Conservation (phyloP, 2,113 vertebrate genomes). For the Speoplatyrhinus poulsoni region DNA sequence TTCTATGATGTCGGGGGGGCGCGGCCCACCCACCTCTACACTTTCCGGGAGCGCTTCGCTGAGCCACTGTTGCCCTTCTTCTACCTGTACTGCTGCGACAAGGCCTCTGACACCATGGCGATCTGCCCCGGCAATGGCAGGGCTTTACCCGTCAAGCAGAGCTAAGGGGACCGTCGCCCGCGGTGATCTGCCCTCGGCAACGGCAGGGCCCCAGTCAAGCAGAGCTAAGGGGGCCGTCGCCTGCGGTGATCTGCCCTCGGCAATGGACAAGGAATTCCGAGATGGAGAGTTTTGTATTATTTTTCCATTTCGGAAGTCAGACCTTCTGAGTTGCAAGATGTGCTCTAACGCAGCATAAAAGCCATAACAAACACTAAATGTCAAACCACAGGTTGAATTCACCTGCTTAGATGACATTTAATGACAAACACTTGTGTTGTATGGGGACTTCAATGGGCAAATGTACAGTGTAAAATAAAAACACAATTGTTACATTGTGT, state of each 20-base stretch:
- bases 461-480: too few species aligned
- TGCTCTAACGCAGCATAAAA: too few species aligned
- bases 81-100: constrained; percentile 81
- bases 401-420: not conserved
- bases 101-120: constrained; percentile 73
- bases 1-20: constrained; percentile 81
- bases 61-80: constrained; percentile 86
- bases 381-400: not conserved
- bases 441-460: too few species aligned
- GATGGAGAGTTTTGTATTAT: too few species aligned
- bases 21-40: constrained; percentile 78
- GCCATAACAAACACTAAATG: not conserved
- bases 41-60: constrained; percentile 79
- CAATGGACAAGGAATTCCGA: too few species aligned
- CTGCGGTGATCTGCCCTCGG: too few species aligned
- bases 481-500: too few species aligned
- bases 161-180: constrained; percentile 25
- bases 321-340: too few species aligned
- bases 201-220: constrained; percentile 53
- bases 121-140: constrained; percentile 62
- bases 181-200: too few species aligned
- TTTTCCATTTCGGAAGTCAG: too few species aligned
- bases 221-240: constrained; percentile 35
- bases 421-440: too few species aligned
- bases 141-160: constrained; percentile 53